Evolutionary conservation across 2,797 vertebrate genomes (phyloP), one percentile per base, ranked within the genome.

Genomic region (Catostomus latipinnis): DNA sequence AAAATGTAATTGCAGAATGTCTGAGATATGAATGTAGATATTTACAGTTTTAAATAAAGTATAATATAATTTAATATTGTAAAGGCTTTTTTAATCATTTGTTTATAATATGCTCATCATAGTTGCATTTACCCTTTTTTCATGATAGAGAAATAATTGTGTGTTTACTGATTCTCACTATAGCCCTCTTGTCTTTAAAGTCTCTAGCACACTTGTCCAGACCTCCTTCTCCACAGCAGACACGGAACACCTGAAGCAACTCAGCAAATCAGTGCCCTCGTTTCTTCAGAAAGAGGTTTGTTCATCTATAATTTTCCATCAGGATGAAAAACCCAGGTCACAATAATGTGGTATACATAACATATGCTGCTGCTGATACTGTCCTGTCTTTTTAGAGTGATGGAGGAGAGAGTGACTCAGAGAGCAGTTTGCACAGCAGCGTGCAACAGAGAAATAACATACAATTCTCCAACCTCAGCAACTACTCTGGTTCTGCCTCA

Each of bases 191-290:
- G 4, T 34, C 34, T 73, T 90, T 88, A 1, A 80, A 97, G 96
- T 87, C 87, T 95, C 95, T 80, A 90, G 92, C 90, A 90, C 90
- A 67, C 88, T 93, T 63, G 90, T 90, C 0, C 85, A 92, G 16
- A 89, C 92, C 67, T 91, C 95, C 0, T 91, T 93, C 67, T 89
- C 86, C 14, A 94, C 92, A 88, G 94, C 92, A 50, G 93, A 95
- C 76, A 84, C 92, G 5, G 95, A 96, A 72, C 96, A 96, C 86
- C 84, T 97, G 85, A 98, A 96, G 93, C 93, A 94, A 76, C 93
- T 98, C 91, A 98, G 98, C 94, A 96, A 96, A 89, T 99, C 97
- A 0, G 97, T 98, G 65, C 97, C 97, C 9, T 93, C 93, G 0
- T 96, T 97, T 88, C 88, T 96, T 78, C 94, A 97, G 88, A 94